Conservation (phyloP, 2,888 invertebrate species). For the Villa cingulata region DNA sequence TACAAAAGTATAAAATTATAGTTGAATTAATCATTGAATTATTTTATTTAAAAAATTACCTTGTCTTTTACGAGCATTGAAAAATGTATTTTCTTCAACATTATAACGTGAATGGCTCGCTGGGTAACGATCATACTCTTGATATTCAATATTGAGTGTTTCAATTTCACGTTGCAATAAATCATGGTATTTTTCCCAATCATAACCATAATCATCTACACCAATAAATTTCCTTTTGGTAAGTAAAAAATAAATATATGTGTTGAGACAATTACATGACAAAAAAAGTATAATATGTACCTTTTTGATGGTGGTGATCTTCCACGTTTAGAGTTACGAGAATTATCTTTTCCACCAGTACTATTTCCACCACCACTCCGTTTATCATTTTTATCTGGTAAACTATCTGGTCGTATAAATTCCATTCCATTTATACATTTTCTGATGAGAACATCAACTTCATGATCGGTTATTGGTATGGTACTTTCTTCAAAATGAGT, state of each 20-base stretch:
- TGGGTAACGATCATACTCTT: slow-evolving; percentile 6
- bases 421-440: slow-evolving; percentile 10
- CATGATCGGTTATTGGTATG: slow-evolving; percentile 5
- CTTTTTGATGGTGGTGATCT: neutral
- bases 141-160: slow-evolving; percentile 8
- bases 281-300: neutral
- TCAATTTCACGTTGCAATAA: slow-evolving; percentile 7
- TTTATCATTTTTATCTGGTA: neutral
- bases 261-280: neutral
- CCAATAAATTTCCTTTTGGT: neutral
- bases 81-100: neutral
- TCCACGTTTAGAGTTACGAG: neutral
- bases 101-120: slow-evolving; percentile 4
- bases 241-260: neutral
- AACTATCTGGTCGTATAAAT: slow-evolving; percentile 9
- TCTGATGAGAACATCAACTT: slow-evolving; percentile 8
- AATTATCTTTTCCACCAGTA: neutral
- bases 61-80: neutral
- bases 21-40: no score
- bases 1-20: no score
- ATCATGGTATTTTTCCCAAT: slow-evolving; percentile 8
- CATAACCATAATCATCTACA: neutral
- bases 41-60: neutral
- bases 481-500: slow-evolving; percentile 10
- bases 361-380: neutral